Evolutionary conservation across 2,888 invertebrate species (phyloP).

Genomic region (Drosophila incognita): DNA sequence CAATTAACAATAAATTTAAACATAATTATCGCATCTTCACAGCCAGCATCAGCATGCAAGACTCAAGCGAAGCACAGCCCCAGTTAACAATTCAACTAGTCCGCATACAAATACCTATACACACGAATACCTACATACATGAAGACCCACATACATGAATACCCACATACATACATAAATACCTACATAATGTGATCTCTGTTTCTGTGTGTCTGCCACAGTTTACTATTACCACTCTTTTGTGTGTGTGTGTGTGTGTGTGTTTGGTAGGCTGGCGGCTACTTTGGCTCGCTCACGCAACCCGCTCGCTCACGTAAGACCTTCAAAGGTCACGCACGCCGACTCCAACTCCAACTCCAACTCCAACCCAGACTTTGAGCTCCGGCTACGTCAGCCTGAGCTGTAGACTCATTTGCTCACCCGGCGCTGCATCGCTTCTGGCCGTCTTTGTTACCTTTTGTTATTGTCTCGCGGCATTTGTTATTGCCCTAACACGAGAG

Average conservation of each 20-base stretch:
- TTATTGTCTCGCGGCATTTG: conserved; percentile 20
- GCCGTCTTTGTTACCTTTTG: conserved; percentile 38
- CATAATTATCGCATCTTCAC: conserved; percentile 66
- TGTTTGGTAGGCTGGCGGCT: conserved; percentile 40
- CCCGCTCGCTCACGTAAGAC: conserved; percentile 73
- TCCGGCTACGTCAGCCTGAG: conserved; percentile 6
- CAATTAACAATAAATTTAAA: conserved; percentile 75
- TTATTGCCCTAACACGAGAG: conserved; percentile 24
- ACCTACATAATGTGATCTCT: not conserved
- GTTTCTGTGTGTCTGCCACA: not conserved
- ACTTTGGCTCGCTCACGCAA: conserved; percentile 55
- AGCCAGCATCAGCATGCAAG: conserved; percentile 20
- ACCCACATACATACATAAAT: not conserved
- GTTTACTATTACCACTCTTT: not conserved
- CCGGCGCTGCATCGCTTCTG: conserved; percentile 57
- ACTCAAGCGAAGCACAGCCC: conserved; percentile 13
- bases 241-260: not conserved
- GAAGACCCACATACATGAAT: not conserved
- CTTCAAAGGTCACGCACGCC: conserved; percentile 71
- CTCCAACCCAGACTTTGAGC: conserved; percentile 11
- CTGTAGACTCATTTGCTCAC: conserved; percentile 38
- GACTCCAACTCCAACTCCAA: conserved; percentile 25
- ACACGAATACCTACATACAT: not conserved
- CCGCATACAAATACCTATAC: conserved; percentile 25
- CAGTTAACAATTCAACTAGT: conserved; percentile 23